phyloP scores from a whole-genome alignment of 2,113 vertebrate genomes.

The Cygnus buccinator region DNA sequence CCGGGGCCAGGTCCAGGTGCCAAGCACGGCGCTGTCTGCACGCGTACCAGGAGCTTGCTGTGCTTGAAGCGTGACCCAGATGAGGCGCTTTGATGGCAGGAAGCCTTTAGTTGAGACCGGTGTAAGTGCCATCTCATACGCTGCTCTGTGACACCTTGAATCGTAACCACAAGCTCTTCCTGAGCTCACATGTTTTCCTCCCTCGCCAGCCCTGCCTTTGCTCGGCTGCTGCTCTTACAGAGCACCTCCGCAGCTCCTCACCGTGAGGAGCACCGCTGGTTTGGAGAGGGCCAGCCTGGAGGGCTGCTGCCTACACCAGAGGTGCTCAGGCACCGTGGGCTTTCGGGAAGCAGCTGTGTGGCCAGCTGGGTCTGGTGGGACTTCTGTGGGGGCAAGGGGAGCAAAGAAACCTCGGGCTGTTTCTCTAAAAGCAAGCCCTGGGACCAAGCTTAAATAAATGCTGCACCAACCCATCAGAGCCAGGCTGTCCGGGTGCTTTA shows the following conservation, averaged over 20 bases:
- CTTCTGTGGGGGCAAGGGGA: background rate
- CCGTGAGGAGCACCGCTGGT: background rate
- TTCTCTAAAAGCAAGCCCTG: background rate
- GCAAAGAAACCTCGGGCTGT: background rate
- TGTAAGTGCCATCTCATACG: background rate
- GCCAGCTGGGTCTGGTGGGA: background rate
- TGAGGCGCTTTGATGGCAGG: slow-evolving; percentile 7
- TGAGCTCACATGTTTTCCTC: background rate
- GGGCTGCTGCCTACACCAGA: background rate
- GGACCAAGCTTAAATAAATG: background rate
- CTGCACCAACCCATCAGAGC: background rate
- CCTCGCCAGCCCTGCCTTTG: background rate
- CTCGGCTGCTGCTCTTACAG: background rate
- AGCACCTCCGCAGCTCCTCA: background rate
- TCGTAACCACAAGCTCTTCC: slow-evolving; percentile 66
- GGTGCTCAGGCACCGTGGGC: accelerated
- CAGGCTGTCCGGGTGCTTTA: background rate
- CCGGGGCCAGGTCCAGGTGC: background rate
- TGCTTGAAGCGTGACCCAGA: background rate
- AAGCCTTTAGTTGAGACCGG: background rate
- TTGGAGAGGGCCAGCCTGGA: background rate
- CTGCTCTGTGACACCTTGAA: slow-evolving; percentile 2
- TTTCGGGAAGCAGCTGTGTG: background rate
- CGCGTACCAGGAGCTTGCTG: background rate
- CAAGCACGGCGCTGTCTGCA: background rate